A percentile compares a stretch with the other conserved stretches of the same genome.
Evolutionary conservation across 2,888 invertebrate genomes (phyloP).

Genomic region (Hemistola chrysoprasaria): DNA sequence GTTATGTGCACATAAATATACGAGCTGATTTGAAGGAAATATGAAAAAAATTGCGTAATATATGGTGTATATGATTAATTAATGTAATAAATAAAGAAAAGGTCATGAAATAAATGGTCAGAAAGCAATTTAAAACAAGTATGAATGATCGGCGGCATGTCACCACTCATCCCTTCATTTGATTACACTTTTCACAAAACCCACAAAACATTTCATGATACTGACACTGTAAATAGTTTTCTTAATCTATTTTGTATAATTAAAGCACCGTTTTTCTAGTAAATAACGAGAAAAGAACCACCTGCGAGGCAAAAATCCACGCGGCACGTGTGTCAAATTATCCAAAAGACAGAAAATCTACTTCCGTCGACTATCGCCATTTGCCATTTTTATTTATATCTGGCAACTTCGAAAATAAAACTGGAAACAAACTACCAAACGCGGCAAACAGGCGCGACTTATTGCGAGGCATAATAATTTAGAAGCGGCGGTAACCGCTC

Average conservation of each 20-base stretch:
- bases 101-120: constrained; percentile 3
- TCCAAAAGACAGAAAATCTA: constrained; percentile 67
- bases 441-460: too few relatives aligned
- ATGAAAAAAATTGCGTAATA: background rate
- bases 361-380: constrained; percentile 67
- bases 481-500: too few relatives aligned
- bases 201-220: constrained; percentile 41
- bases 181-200: constrained; percentile 52
- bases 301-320: constrained; percentile 81
- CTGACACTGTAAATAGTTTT: constrained; percentile 45
- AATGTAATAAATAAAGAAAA: background rate
- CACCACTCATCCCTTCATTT: constrained; percentile 33
- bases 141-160: constrained; percentile 51
- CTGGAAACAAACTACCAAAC: too few relatives aligned
- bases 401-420: constrained; percentile 43
- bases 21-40: constrained; percentile 8
- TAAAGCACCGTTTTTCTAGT: constrained; percentile 44
- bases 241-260: constrained; percentile 32
- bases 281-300: constrained; percentile 57
- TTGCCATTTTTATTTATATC: constrained; percentile 41
- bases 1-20: constrained; percentile 35
- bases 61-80: background rate
- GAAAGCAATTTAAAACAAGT: constrained; percentile 31
- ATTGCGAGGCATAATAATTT: too few relatives aligned
- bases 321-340: constrained; percentile 81